Evolutionary conservation across 2,888 invertebrate genomes (phyloP).

Genomic region (Drosophila diplacantha): DNA sequence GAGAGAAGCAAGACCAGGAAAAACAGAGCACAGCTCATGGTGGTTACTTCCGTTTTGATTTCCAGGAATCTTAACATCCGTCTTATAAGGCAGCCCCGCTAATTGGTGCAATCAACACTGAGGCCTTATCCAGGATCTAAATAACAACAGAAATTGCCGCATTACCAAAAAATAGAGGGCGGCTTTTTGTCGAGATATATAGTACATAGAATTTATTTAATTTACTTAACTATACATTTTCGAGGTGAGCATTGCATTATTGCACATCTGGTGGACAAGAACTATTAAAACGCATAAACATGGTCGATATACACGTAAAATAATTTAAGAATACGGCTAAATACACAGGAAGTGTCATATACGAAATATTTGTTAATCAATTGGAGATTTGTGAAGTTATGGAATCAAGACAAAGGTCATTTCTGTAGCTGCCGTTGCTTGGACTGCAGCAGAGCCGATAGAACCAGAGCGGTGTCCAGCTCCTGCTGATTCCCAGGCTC

Average conservation of each 20-base stretch:
- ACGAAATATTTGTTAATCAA: conserved; percentile 8
- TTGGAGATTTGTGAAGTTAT: conserved; percentile 21
- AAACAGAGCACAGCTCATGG: conserved; percentile 20
- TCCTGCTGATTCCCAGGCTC: conserved; percentile 92
- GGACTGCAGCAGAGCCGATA: conserved; percentile 87
- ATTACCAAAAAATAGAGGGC: not conserved
- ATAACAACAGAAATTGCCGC: conserved; percentile 8
- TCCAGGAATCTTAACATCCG: not conserved
- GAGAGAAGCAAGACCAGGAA: conserved; percentile 33
- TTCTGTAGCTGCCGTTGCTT: conserved; percentile 63
- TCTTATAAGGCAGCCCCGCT: conserved; percentile 31
- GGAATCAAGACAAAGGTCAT: conserved; percentile 39
- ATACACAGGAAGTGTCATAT: conserved; percentile 1
- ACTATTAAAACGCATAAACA: not conserved
- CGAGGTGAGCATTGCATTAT: conserved; percentile 34
- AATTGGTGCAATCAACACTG: conserved; percentile 48
- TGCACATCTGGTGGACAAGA: conserved; percentile 30
- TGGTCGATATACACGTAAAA: conserved; percentile 1
- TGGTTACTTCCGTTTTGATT: conserved; percentile 27
- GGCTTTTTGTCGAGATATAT: conserved; percentile 10
- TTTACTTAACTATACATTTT: conserved; percentile 22
- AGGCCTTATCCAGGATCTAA: conserved; percentile 42
- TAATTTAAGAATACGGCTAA: conserved; percentile 13
- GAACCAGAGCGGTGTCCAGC: conserved; percentile 92
- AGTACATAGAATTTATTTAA: conserved; percentile 14